Conservation (phyloP, 1,140 invertebrate genomes). For the Pararge aegeria region DNA sequence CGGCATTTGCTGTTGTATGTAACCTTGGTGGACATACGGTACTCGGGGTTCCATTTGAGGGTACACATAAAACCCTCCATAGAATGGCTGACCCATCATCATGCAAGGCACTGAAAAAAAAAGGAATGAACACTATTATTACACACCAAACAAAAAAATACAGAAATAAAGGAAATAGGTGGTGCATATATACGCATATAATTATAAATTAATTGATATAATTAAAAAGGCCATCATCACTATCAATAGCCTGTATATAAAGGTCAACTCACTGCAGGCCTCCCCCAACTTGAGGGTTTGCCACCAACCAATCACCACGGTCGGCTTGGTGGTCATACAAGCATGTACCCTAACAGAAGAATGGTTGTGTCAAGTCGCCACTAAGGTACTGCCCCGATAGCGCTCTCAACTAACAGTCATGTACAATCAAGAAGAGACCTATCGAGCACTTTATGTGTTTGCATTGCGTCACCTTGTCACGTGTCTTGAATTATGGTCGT, state of each 20-base stretch:
- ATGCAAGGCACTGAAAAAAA: slow-evolving; percentile 53
- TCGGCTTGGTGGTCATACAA: too few relatives aligned
- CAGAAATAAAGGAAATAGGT: too few relatives aligned
- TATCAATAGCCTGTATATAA: too few relatives aligned
- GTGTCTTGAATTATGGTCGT: slow-evolving; percentile 39
- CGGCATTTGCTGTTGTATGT: slow-evolving; percentile 11
- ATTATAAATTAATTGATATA: too few relatives aligned
- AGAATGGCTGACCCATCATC: slow-evolving; percentile 56
- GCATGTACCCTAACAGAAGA: slow-evolving; percentile 73
- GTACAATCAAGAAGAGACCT: slow-evolving; percentile 49
- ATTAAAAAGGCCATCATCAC: too few relatives aligned
- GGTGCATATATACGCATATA: too few relatives aligned
- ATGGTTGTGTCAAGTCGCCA: slow-evolving; percentile 71
- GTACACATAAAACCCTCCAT: slow-evolving; percentile 49
- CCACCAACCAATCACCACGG: too few relatives aligned
- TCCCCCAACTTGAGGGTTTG: too few relatives aligned
- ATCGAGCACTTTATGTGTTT: slow-evolving; percentile 30
- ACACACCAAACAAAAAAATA: too few relatives aligned
- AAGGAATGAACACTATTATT: too few relatives aligned
- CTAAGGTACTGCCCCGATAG: slow-evolving; percentile 74
- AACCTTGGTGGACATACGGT: slow-evolving; percentile 33
- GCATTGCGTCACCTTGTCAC: slow-evolving; percentile 25
- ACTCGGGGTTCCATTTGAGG: slow-evolving; percentile 40
- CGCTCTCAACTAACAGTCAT: slow-evolving; percentile 71
- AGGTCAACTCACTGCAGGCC: too few relatives aligned